A percentile compares a stretch with the other conserved stretches of the same genome.
These are phyloP conservation scores for Brachionus koreanus DNA, from an alignment of 1,140 invertebrate genomes.

Conservation along the genomic window DNA sequence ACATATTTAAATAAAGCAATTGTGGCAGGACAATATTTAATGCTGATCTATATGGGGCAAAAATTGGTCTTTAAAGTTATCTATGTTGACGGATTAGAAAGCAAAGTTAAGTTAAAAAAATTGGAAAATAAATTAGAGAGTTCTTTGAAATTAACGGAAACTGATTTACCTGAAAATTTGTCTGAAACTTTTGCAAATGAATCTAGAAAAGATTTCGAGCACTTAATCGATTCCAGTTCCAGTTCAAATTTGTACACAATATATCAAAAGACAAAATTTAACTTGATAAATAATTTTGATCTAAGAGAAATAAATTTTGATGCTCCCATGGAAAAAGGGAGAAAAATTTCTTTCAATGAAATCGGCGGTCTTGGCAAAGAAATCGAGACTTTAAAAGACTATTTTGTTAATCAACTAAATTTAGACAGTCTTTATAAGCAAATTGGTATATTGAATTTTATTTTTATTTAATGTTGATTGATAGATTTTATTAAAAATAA, in stretches of 20 bases:
- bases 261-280: conserved; percentile 19
- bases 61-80: conserved; percentile 26
- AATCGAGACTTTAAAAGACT: conserved; percentile 19
- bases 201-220: neutral
- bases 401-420: neutral
- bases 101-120: neutral
- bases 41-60: conserved; percentile 24
- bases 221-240: neutral
- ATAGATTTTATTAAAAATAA: neutral
- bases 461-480: neutral
- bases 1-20: conserved; percentile 14
- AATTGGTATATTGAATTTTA: neutral
- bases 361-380: conserved; percentile 41
- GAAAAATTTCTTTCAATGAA: conserved; percentile 4
- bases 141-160: neutral
- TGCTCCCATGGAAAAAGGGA: neutral
- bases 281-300: conserved; percentile 15
- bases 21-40: neutral
- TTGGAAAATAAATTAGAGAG: neutral
- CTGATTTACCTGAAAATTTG: neutral
- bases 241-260: neutral
- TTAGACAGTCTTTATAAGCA: conserved; percentile 4
- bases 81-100: neutral
- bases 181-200: neutral
- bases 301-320: neutral